A percentile compares a stretch with the other conserved stretches of the same genome.
Evolutionary conservation across 2,888 invertebrate genomes (phyloP).

Genomic region (Gymnosoma rotundatum): DNA sequence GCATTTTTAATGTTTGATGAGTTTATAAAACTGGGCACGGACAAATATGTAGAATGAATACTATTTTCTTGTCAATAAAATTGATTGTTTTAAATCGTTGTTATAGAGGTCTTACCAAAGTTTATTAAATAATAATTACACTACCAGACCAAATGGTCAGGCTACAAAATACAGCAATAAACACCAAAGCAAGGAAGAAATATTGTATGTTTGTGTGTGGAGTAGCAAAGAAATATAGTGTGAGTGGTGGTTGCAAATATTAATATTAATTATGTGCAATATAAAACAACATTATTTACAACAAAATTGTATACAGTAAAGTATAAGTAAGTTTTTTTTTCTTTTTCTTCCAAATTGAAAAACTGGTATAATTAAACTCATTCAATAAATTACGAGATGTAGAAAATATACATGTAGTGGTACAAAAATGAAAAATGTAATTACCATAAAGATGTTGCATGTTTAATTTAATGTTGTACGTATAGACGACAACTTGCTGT

Average conservation of each 20-base stretch:
- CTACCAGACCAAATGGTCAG: conserved; percentile 45
- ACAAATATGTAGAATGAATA: too few species aligned
- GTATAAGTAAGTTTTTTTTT: background rate
- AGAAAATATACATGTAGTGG: conserved; percentile 22
- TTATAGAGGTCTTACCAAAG: conserved; percentile 26
- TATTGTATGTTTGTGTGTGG: background rate
- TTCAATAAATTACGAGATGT: conserved; percentile 62
- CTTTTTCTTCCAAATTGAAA: conserved; percentile 44
- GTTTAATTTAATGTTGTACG: conserved; percentile 22
- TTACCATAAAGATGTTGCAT: conserved; percentile 68
- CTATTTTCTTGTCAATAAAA: conserved; percentile 29
- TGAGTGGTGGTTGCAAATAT: background rate
- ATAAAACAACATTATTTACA: conserved; percentile 43
- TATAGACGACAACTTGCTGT: conserved; percentile 52
- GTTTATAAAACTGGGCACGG: too few species aligned
- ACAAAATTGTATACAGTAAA: conserved; percentile 25
- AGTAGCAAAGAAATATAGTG: background rate
- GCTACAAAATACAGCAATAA: conserved; percentile 1
- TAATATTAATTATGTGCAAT: conserved; percentile 65
- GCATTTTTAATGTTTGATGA: too few species aligned
- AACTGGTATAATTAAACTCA: conserved; percentile 68
- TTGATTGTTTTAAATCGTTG: conserved; percentile 53
- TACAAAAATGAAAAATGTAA: conserved; percentile 57
- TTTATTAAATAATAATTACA: conserved; percentile 65
- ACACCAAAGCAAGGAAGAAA: background rate